Conservation (phyloP, 2,888 invertebrate genomes). For the Drosophila setosimentum region DNA sequence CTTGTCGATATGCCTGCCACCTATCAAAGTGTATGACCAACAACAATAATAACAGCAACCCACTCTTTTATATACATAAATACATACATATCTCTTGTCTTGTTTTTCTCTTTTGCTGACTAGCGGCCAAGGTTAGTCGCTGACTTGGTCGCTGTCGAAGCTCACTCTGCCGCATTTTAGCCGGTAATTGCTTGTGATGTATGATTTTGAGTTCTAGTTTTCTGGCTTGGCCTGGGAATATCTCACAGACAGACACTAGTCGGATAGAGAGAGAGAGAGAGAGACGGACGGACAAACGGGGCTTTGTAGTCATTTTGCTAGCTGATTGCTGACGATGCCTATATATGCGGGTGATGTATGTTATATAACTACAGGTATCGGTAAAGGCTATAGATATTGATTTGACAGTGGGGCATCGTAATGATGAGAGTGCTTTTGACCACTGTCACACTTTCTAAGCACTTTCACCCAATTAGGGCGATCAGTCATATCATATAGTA, state of each 20-base stretch:
- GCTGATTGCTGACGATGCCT: conserved; percentile 77
- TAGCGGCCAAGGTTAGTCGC: conserved; percentile 74
- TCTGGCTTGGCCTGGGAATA: conserved; percentile 73
- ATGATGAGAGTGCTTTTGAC: conserved; percentile 50
- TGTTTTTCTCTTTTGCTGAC: conserved; percentile 35
- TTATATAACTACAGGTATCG: conserved; percentile 71
- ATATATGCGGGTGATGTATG: conserved; percentile 80
- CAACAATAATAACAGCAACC: conserved; percentile 74
- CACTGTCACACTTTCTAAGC: conserved; percentile 77
- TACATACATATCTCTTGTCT: conserved; percentile 35
- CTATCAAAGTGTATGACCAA: conserved; percentile 53
- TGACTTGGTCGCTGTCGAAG: conserved; percentile 49
- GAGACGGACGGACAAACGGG: conserved; percentile 3
- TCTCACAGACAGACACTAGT: conserved; percentile 51
- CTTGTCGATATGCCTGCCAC: conserved; percentile 13
- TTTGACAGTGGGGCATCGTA: conserved; percentile 62
- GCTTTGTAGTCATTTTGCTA: conserved; percentile 59
- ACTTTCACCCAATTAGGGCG: conserved; percentile 78
- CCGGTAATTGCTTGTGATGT: conserved; percentile 80
- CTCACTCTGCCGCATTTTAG: conserved; percentile 76
- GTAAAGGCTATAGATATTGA: conserved; percentile 75
- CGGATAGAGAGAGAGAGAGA: conserved; percentile 6
- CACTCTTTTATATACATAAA: conserved; percentile 47
- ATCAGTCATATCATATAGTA: conserved; percentile 48
- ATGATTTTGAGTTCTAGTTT: conserved; percentile 81